Base-by-base conservation (phyloP, 2,113 vertebrate species). In the Dascyllus trimaculatus region DNA sequence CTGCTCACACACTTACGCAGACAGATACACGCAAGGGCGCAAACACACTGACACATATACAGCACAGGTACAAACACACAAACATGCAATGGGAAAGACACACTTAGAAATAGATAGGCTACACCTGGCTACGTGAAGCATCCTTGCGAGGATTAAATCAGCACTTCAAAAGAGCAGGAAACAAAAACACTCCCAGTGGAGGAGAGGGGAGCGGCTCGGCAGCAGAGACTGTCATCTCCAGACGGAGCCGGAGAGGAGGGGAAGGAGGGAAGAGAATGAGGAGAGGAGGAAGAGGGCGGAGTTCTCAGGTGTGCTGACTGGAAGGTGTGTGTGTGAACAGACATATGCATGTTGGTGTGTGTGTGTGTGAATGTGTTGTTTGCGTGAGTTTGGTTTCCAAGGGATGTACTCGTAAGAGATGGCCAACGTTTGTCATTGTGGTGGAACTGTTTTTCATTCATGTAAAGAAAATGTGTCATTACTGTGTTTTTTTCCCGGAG, bases 141-240 rank as follows among this genome's bases (percentile, higher is more conserved):
- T 91, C 88, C 86, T 91, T 88, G 84, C 71, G 86, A 93, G 94
- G 93, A 93, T 94, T 94, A 93, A 94, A 94, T 93, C 93, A 92
- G 89, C 93, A 93, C 94, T 95, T 95, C 93, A 95, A 94, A 95
- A 89, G 91, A 92, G 88, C 81, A 87, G 88, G 88, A 93, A 92
- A 93, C 84, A 82, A 92, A 91, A 93, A 89, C 90, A 89, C 76
- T 92, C 92, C 92, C 88, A 85, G 71, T 19, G 87, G 91, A 93
- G 92, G 90, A 86, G 85, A 91, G 85, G 71, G 85, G 91, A 88
- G 83, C 71, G 29, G 81, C 86, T 91, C 80, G 52, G 86, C 78
- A 82, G 85, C 78, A 83, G 80, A 90, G 85, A 89, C 88, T 92
- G 89, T 91, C 89, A 92, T 87, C 88, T 89, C 82, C 78, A 90